phyloP scores from a whole-genome alignment of 37 sponge, comb jelly and placozoan species.

The Amphimedon queenslandica region DNA sequence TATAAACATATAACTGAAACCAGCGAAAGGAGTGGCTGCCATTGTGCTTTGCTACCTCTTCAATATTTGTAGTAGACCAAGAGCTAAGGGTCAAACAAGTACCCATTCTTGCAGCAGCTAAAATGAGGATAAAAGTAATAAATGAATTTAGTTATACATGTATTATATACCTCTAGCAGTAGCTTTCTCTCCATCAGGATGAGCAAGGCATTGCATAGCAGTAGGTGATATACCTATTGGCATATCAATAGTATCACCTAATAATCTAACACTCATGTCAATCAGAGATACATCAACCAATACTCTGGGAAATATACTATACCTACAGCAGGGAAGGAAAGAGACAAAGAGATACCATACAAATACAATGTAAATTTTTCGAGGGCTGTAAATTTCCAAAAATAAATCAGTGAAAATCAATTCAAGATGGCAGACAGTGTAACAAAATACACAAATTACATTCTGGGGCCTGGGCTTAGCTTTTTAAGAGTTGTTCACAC shows the following conservation, averaged over 20 bases:
- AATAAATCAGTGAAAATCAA: too few species aligned
- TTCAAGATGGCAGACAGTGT: too few species aligned
- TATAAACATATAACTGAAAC: constrained; percentile 50
- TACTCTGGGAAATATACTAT: constrained; percentile 63
- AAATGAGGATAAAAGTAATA: not conserved
- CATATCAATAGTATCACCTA: constrained; percentile 62
- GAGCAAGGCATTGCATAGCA: constrained; percentile 88
- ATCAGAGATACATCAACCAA: constrained; percentile 69
- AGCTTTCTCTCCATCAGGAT: constrained; percentile 78
- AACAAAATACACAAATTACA: too few species aligned
- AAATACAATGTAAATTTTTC: too few species aligned
- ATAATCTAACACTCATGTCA: constrained; percentile 28
- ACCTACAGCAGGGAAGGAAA: constrained; percentile 33
- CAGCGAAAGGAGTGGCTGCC: constrained; percentile 19
- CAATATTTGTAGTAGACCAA: constrained; percentile 35
- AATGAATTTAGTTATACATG: not conserved
- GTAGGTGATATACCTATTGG: constrained; percentile 89
- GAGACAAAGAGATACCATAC: too few species aligned
- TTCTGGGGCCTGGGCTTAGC: too few species aligned
- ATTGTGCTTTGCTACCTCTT: constrained; percentile 33
- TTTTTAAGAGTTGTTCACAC: too few species aligned
- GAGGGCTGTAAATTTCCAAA: too few species aligned
- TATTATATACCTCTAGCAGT: constrained; percentile 66
- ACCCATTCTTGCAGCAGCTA: constrained; percentile 13
- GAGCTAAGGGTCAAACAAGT: constrained; percentile 53